Evolutionary conservation across 2,888 invertebrate species (phyloP).

Genomic region (Abrostola triplasia): DNA sequence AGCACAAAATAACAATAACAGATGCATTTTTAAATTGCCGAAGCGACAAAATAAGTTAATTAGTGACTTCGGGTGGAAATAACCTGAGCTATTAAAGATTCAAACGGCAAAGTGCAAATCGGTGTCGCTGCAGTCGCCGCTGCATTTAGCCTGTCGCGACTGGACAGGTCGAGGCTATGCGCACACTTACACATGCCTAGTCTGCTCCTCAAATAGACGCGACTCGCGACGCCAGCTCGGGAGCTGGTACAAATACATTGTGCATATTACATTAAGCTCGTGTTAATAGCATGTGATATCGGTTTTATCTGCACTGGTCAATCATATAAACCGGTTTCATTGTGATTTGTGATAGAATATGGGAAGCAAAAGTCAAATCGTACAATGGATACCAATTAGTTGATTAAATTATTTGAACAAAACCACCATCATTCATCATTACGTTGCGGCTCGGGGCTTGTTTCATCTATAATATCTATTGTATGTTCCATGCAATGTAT

Average conservation of each 20-base stretch:
- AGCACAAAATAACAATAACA: slow-evolving; percentile 35
- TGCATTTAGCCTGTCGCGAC: slow-evolving; percentile 77
- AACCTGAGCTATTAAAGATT: slow-evolving; percentile 81
- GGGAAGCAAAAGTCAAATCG: not conserved
- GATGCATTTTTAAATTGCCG: slow-evolving; percentile 49
- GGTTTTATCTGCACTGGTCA: no score
- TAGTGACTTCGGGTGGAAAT: slow-evolving; percentile 76
- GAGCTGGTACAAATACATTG: slow-evolving; percentile 46
- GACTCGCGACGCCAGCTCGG: slow-evolving; percentile 55
- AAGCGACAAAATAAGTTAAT: slow-evolving; percentile 69
- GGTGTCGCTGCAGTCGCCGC: slow-evolving; percentile 79
- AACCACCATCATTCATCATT: not conserved
- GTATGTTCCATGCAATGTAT: no score
- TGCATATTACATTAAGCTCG: slow-evolving; percentile 1
- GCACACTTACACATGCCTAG: slow-evolving; percentile 61
- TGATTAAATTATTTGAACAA: not conserved
- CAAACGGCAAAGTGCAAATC: slow-evolving; percentile 83
- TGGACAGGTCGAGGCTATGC: slow-evolving; percentile 66
- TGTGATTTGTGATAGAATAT: not conserved
- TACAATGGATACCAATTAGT: not conserved
- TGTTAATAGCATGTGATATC: not conserved
- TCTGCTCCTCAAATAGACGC: slow-evolving; percentile 76
- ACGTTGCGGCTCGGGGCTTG: not conserved
- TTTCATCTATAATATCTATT: not conserved
- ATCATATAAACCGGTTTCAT: not conserved